A percentile compares a stretch with the other conserved stretches of the same genome.
phyloP scores from a whole-genome alignment of 1,140 invertebrate genomes.

The Trichogramma pretiosum region DNA sequence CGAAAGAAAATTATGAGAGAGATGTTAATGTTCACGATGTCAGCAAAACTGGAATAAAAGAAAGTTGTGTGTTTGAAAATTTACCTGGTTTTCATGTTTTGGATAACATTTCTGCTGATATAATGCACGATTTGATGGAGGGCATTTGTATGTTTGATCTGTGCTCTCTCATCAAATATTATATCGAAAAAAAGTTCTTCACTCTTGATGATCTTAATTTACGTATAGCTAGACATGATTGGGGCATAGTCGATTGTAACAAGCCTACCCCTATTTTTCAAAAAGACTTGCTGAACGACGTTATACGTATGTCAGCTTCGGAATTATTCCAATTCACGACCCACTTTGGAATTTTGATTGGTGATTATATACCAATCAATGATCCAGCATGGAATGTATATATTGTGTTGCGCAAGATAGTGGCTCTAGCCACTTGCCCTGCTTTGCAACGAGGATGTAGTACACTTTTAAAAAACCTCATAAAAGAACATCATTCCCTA shows the following conservation, averaged over 20 bases:
- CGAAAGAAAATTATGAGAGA: slow-evolving; percentile 15
- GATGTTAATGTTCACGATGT: slow-evolving; percentile 11
- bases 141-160: slow-evolving; percentile 18
- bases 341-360: background rate
- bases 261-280: background rate
- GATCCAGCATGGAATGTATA: background rate
- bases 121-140: background rate
- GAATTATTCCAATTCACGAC: background rate
- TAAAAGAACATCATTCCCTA: background rate
- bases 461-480: background rate
- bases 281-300: too few species aligned
- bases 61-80: background rate
- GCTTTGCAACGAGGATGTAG: background rate
- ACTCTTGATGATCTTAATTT: too few species aligned
- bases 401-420: background rate
- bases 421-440: background rate
- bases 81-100: background rate
- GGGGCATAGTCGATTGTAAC: too few species aligned
- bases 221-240: too few species aligned
- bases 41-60: slow-evolving; percentile 23
- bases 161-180: slow-evolving; percentile 18
- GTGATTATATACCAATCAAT: background rate
- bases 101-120: background rate
- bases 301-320: background rate
- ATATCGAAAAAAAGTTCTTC: too few species aligned